Base-by-base conservation (phyloP, 2,797 vertebrate genomes). In the Sardinella longiceps region DNA sequence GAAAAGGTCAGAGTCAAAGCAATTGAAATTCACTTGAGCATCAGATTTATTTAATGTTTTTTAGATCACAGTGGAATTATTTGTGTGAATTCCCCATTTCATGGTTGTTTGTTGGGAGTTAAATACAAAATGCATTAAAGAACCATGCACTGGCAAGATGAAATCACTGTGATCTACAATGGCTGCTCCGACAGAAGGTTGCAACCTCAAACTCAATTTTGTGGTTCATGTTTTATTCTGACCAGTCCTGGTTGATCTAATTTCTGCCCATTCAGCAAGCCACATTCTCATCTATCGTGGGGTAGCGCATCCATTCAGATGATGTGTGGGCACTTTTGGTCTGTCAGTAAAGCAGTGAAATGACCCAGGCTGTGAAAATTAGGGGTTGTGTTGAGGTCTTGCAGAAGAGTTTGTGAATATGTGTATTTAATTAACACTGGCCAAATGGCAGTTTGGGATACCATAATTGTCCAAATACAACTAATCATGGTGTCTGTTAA, bases 401-500 rank as follows among this genome's bases (percentile, higher is more conserved):
- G 89, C 83, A 81, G 83, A 84, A 85, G 63, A 18, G 86, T 48
- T 81, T 82, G 84, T 89, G 86, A 90, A 90, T 88, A 58, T 7
- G 2, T 7, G 5, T 18, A 85, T 85, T 90, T 87, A 87, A 90
- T 91, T 82, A 90, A 84, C 83, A 66, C 86, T 82, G 83, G 89
- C 88, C 91, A 90, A 92, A 85, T 93, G 92, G 89, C 90, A 88
- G 92, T 90, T 91, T 80, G 91, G 92, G 90, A 87, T 48, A 46
- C 82, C 2, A 3, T 60, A 86, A 88, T 92, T 86, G 86, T 88
- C 89, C 88, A 84, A 87, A 90, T 90, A 90, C 43, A 87, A 81
- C 89, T 90, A 82, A 89, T 90, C 20, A 83, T 83, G 84, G 39
- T 88, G 86, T 81, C 70, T 77, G 70, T 1, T 7, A 77, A 77